Evolutionary conservation across 2,888 invertebrate species (phyloP).

Genomic region (Xylota sylvarum): DNA sequence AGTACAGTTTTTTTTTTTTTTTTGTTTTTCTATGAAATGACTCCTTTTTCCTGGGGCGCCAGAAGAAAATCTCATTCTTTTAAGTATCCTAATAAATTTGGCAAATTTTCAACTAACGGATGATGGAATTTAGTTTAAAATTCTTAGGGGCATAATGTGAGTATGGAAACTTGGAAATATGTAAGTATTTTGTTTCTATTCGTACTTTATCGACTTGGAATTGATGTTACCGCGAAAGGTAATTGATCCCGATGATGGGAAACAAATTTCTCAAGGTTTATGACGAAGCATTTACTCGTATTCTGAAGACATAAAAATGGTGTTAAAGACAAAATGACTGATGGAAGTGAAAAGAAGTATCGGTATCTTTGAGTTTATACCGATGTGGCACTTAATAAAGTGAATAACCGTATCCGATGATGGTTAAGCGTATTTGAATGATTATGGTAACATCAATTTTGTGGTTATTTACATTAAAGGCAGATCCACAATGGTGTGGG

Average conservation of each 20-base stretch:
- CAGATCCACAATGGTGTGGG: no score
- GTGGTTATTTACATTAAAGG: neutral
- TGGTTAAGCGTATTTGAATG: neutral
- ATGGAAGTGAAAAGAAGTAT: neutral
- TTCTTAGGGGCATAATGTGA: neutral
- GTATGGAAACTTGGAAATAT: neutral
- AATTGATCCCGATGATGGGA: neutral
- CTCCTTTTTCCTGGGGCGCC: neutral
- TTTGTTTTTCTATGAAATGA: neutral
- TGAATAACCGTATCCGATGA: neutral
- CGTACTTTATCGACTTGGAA: neutral
- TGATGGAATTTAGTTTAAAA: neutral
- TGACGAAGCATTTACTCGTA: neutral
- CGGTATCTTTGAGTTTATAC: neutral
- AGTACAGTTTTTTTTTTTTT: conserved; percentile 15
- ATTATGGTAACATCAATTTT: neutral
- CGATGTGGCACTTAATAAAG: neutral
- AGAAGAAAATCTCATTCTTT: neutral
- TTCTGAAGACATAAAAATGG: neutral
- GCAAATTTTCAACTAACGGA: conserved; percentile 10
- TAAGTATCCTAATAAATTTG: conserved; percentile 16
- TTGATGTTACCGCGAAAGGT: conserved; percentile 5
- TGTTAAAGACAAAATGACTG: neutral
- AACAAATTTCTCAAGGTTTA: conserved; percentile 1
- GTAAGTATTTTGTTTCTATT: neutral